Evolutionary conservation across 2,113 vertebrate species (phyloP).

Genomic region (Colius striatus): DNA sequence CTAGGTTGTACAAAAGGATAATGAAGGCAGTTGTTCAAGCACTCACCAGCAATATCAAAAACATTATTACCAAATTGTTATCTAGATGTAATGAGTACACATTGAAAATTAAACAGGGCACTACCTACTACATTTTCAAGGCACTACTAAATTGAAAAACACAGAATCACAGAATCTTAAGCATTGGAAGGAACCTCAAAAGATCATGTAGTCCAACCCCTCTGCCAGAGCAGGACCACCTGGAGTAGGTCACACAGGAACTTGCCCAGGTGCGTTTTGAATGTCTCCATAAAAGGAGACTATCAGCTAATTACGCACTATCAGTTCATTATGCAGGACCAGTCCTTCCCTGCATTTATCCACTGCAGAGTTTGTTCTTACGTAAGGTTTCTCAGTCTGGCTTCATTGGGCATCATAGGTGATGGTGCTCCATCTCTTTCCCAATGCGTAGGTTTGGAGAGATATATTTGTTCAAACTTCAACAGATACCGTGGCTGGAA

Average conservation of each 20-base stretch:
- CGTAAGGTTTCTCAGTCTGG: conserved; percentile 95
- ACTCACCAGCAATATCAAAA: neutral
- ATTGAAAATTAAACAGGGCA: neutral
- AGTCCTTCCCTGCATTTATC: neutral
- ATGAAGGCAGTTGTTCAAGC: neutral
- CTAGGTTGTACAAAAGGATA: neutral
- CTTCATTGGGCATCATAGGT: conserved; percentile 99
- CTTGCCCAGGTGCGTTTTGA: too few relatives aligned
- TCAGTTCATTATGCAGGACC: neutral
- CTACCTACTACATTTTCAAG: neutral
- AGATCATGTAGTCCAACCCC: too few relatives aligned
- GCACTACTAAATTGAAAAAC: neutral
- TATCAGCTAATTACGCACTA: too few relatives aligned
- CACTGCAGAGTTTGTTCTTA: conserved; percentile 64
- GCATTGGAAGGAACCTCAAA: too few relatives aligned
- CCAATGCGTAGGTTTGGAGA: conserved; percentile 98
- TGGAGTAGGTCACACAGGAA: too few relatives aligned
- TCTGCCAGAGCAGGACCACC: too few relatives aligned
- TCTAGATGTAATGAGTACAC: neutral
- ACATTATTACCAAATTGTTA: neutral
- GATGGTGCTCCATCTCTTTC: conserved; percentile 97
- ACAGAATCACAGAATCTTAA: too few relatives aligned
- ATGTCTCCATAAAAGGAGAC: too few relatives aligned
- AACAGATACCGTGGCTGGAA: conserved; percentile 92
- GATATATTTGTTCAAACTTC: conserved; percentile 98